Evolutionary conservation across 2,797 vertebrate species (phyloP), one percentile per base, ranked within the genome.

Genomic region (Adelosebastes latens): DNA sequence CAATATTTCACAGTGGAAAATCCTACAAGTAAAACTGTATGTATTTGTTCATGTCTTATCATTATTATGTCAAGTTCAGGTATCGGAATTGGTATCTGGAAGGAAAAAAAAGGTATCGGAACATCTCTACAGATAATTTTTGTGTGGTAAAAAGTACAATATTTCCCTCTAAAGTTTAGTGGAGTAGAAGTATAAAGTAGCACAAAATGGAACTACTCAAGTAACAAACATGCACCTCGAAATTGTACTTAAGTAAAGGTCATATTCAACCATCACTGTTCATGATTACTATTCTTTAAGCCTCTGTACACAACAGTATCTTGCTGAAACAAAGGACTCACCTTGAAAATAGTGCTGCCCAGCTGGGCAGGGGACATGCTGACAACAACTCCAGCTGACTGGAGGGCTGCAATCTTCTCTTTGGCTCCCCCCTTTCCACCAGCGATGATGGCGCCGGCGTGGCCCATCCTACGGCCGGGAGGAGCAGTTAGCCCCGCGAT

Each of bases 361-460:
- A 99, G 95, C 94, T 99, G 97, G 20, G 98, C 98, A 2, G 98
- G 99, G 67, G 98, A 99, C 98, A 98, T 99, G 93, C 97, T 99
- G 93, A 99, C 96, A 2, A 98, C 95, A 4, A 98, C 98, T 1
- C 98, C 98, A 0, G 98, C 98, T 0, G 93, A 95, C 95, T 99
- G 98, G n/a, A 99, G 97, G 71, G 99, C 98, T 0, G 98, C 85
- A 9, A 99, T 99, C 95, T 99, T 99, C 94, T 99, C 99, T 92
- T 99, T 99, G 72, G 98, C 99, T 22, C 98, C 99, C 12, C 99
- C 99, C 87, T 99, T 99, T 4, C 99, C 98, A 8, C 99, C 98
- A 14, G 99, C 98, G 10, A 99, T 99, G 93, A 99, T 99, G 52
- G 98, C 99, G 8, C 99, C 99, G 0, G 99, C 99, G 0, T 99